Evolutionary conservation across 2,888 invertebrate genomes (phyloP).

Genomic region (Parascotia fuliginaria): DNA sequence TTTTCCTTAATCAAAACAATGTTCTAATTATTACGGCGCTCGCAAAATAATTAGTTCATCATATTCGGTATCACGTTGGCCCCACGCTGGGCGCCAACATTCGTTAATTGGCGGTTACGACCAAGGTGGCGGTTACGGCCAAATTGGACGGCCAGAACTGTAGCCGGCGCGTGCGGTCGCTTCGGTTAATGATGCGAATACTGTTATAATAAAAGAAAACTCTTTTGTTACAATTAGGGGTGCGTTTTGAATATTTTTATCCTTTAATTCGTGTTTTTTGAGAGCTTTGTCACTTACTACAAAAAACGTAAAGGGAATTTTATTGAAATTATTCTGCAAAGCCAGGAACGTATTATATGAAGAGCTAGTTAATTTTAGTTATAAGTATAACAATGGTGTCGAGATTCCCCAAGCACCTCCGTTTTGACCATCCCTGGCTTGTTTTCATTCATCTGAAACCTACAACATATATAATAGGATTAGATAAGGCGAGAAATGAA

Average conservation of each 20-base stretch:
- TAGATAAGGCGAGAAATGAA: no score
- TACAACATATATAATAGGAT: no score
- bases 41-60: slow-evolving; percentile 49
- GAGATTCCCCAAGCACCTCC: no score
- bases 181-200: slow-evolving; percentile 40
- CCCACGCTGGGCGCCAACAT: slow-evolving; percentile 55
- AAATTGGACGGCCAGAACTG: slow-evolving; percentile 52
- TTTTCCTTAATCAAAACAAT: slow-evolving; percentile 7
- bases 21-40: slow-evolving; percentile 12
- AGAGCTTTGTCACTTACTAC: neutral
- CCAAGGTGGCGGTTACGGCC: slow-evolving; percentile 51
- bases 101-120: slow-evolving; percentile 59
- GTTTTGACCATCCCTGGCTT: no score
- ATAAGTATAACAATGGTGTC: no score
- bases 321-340: no score
- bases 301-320: no score
- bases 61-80: slow-evolving; percentile 60
- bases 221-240: slow-evolving; percentile 12
- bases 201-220: slow-evolving; percentile 22
- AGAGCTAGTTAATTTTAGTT: no score
- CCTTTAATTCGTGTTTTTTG: neutral
- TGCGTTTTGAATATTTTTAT: neutral
- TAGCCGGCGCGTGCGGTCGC: slow-evolving; percentile 42
- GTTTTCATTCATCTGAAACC: no score
- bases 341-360: no score